Percentiles rank a stretch among this genome's conserved stretches.
Evolutionary conservation across 2,888 invertebrate genomes (phyloP).

Genomic region (Melanotus villosus): DNA sequence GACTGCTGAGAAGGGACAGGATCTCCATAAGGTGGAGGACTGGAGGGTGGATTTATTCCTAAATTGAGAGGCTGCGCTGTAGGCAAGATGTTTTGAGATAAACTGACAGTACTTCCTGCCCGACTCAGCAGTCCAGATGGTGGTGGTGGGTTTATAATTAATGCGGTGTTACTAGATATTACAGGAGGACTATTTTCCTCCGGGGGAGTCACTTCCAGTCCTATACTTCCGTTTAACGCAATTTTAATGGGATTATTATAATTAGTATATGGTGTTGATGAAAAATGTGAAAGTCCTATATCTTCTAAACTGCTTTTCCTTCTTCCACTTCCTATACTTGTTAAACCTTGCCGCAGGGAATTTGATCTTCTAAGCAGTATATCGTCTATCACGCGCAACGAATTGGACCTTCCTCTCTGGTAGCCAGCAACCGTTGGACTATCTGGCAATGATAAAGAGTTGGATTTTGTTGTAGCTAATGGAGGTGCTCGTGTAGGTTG

Average conservation of each 20-base stretch:
- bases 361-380: slow-evolving; percentile 87
- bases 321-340: slow-evolving; percentile 74
- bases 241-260: slow-evolving; percentile 86
- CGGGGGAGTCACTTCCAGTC: slow-evolving; percentile 78
- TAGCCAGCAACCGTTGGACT: slow-evolving; percentile 87
- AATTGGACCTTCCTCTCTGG: slow-evolving; percentile 85
- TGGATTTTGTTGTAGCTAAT: slow-evolving; percentile 86
- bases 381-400: slow-evolving; percentile 88
- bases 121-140: slow-evolving; percentile 61
- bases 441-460: slow-evolving; percentile 90
- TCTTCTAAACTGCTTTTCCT: slow-evolving; percentile 90
- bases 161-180: slow-evolving; percentile 71
- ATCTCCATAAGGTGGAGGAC: slow-evolving; percentile 56
- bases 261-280: slow-evolving; percentile 72
- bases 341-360: slow-evolving; percentile 86
- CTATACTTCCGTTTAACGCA: slow-evolving; percentile 88
- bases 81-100: slow-evolving; percentile 61
- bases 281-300: slow-evolving; percentile 87
- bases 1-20: slow-evolving; percentile 70
- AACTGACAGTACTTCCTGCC: slow-evolving; percentile 63
- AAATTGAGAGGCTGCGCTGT: slow-evolving; percentile 58
- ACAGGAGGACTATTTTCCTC: slow-evolving; percentile 73
- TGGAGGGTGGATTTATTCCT: slow-evolving; percentile 61
- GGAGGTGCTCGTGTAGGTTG: slow-evolving; percentile 82
- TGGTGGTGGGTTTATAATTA: slow-evolving; percentile 69